Percentiles rank a stretch among this genome's conserved stretches.
These are phyloP conservation scores for Clistopyga incitator DNA, from an alignment of 2,888 invertebrate species.

Conservation along the genomic window DNA sequence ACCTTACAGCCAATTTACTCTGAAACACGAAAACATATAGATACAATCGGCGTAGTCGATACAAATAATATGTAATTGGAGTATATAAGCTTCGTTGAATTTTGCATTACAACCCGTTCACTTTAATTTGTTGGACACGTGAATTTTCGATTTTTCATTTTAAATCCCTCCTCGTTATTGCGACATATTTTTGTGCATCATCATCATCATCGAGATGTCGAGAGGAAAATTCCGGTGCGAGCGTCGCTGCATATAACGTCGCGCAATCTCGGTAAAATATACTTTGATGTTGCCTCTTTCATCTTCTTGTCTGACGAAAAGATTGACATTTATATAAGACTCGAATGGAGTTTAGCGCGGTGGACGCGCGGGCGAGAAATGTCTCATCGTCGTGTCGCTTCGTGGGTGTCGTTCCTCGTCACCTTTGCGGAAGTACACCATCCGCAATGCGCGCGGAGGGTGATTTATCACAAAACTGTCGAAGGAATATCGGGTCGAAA, in stretches of 20 bases:
- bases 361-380: background rate
- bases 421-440: background rate
- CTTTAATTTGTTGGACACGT: no score
- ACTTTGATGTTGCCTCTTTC: conserved; percentile 41
- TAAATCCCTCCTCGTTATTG: background rate
- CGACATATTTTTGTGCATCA: background rate
- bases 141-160: no score
- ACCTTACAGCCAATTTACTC: conserved; percentile 12
- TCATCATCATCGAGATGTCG: background rate
- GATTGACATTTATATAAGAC: conserved; percentile 39
- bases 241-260: background rate
- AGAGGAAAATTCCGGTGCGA: conserved; percentile 7
- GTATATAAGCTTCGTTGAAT: no score
- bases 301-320: conserved; percentile 36
- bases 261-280: conserved; percentile 30
- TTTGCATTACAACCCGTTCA: no score
- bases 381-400: background rate
- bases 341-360: conserved; percentile 4
- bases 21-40: background rate
- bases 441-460: background rate
- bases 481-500: conserved; percentile 3
- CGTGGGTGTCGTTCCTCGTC: conserved; percentile 4
- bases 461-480: conserved; percentile 36
- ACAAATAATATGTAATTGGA: background rate
- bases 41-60: background rate